Evolutionary conservation across 1,140 invertebrate species (phyloP).

Genomic region (Rhizoglyphus robini): DNA sequence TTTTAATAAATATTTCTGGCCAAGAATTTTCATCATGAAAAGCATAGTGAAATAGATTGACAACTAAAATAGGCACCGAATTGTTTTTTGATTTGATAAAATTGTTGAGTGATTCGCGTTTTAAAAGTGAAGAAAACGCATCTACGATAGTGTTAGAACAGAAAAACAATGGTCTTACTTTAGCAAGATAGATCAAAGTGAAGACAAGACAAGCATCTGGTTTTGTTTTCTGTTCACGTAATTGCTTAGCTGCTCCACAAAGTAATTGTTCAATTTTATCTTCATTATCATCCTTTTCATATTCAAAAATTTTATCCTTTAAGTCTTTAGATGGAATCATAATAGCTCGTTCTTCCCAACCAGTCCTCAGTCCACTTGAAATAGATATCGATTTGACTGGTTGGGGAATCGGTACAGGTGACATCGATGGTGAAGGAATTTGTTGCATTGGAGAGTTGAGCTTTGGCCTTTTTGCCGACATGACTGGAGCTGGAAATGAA

Average conservation of each 20-base stretch:
- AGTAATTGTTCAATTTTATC: conserved; percentile 38
- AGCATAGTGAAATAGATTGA: conserved; percentile 66
- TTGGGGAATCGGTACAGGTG: neutral
- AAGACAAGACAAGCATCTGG: conserved; percentile 62
- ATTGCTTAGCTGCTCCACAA: conserved; percentile 41
- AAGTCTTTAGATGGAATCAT: conserved; percentile 34
- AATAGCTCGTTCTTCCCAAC: conserved; percentile 20
- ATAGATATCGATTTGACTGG: neutral
- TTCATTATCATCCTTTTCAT: conserved; percentile 32
- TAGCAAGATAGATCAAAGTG: conserved; percentile 65
- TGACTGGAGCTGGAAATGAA: neutral
- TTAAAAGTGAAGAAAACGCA: conserved; percentile 62
- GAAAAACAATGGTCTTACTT: conserved; percentile 49
- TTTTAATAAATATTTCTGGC: conserved; percentile 43
- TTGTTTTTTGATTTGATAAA: conserved; percentile 53
- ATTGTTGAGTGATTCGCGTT: conserved; percentile 57
- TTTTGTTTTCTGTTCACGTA: conserved; percentile 45
- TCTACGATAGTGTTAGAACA: conserved; percentile 58
- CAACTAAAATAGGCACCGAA: conserved; percentile 63
- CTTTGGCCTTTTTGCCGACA: conserved; percentile 1
- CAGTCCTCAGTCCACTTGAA: neutral
- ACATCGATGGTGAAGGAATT: neutral
- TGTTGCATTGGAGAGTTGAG: neutral
- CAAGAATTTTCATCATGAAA: conserved; percentile 49
- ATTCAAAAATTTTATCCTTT: conserved; percentile 33